Evolutionary conservation across 2,797 vertebrate species (phyloP), one percentile per base, ranked within the genome.

Genomic region (Eurystomus glaucurus): DNA sequence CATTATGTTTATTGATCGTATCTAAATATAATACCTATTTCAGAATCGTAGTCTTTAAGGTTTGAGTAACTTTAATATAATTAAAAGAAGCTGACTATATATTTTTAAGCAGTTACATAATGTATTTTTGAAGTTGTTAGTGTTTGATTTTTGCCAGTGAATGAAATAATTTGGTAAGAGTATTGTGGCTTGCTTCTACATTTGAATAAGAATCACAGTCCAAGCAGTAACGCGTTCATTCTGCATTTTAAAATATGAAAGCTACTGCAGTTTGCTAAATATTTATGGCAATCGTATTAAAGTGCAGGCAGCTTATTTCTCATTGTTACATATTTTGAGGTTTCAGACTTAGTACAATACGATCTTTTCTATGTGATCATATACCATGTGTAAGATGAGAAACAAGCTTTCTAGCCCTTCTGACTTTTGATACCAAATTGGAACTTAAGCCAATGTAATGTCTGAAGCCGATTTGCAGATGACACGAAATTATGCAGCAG

Each of bases 1-100:
- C 4, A 1, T 10, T 25, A 0, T 2, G 23, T 28, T 22, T 22
- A 6, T 5, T 13, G 66, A 1, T 35, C 15, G 1, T 6, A 3
- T 26, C 14, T 11, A 28, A n/a, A 25, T 23, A 10, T 2, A 10
- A 9, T 5, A 2, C 17, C 0, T 3, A 9, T 61, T 71, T 31
- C 33, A 35, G 35, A 64, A 9, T 23, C 7, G 4, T 0, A 22
- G 35, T 9, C 25, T 23, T 13, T 35, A 26, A 23, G 4, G 23
- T 46, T 35, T 28, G 43, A 65, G 22, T 33, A 8, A 14, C 7
- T 13, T 16, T 11, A 20, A 3, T 12, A 7, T 43, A 14, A 23
- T 14, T 29, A 2, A 12, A 39, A 66, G 5, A 19, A 77, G 10
- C 15, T 7, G 6, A 6, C 4, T 50, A 35, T 5, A 0, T 26